Conservation (phyloP, 2,888 invertebrate genomes). For the Microdon myrmicae region DNA sequence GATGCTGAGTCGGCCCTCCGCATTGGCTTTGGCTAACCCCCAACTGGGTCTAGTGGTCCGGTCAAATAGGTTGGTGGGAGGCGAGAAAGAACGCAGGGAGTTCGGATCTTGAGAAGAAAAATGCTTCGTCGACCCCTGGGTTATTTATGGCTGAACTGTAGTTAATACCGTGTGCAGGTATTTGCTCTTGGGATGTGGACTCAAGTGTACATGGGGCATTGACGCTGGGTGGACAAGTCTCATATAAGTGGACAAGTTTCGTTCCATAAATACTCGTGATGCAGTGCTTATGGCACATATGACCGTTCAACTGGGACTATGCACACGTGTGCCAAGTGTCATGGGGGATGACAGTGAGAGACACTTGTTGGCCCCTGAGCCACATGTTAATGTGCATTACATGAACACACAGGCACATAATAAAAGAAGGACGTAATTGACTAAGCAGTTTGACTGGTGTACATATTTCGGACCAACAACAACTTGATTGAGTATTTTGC, state of each 20-base stretch:
- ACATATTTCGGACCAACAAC: too few relatives aligned
- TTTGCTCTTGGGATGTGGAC: conserved; percentile 42
- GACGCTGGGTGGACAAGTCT: background rate
- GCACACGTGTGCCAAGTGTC: conserved; percentile 23
- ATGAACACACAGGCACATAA: too few relatives aligned
- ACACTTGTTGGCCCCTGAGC: conserved; percentile 45
- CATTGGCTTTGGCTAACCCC: conserved; percentile 18
- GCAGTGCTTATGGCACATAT: conserved; percentile 45
- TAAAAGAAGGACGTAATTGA: too few relatives aligned
- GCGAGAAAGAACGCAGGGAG: too few relatives aligned
- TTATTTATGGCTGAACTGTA: conserved; percentile 49
- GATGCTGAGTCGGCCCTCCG: too few relatives aligned
- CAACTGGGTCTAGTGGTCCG: background rate
- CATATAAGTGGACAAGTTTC: conserved; percentile 23
- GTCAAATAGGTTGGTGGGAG: too few relatives aligned
- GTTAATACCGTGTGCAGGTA: conserved; percentile 50
- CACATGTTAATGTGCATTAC: conserved; percentile 42
- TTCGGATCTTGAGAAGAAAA: conserved; percentile 27
- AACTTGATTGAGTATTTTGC: too few relatives aligned
- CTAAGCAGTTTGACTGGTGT: too few relatives aligned
- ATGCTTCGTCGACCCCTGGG: conserved; percentile 43
- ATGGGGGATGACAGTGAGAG: conserved; percentile 7
- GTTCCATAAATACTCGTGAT: conserved; percentile 45
- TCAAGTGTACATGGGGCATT: background rate
- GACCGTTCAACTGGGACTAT: conserved; percentile 14